Evolutionary conservation across 2,888 invertebrate genomes (phyloP).

Genomic region (Syritta pipiens): DNA sequence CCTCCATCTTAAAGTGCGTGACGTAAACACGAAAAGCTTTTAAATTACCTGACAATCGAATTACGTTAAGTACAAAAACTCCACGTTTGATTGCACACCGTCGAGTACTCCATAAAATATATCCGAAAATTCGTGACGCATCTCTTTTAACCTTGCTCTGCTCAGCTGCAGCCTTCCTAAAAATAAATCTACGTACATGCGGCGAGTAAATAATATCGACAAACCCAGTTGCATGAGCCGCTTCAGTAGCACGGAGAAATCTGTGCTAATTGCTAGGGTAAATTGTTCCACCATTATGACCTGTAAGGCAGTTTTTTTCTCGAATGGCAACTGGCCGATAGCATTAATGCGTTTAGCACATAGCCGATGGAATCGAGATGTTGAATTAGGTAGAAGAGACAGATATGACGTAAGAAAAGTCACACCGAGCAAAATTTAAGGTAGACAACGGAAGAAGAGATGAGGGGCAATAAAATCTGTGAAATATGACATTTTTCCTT

Average conservation of each 20-base stretch:
- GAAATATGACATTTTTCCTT: constrained; percentile 43
- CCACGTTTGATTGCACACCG: background rate
- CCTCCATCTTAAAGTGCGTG: constrained; percentile 14
- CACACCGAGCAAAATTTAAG: constrained; percentile 18
- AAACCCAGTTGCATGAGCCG: constrained; percentile 25
- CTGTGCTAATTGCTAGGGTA: constrained; percentile 44
- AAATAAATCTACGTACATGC: too few species aligned
- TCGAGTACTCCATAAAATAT: background rate
- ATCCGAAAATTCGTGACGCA: constrained; percentile 25
- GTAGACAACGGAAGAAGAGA: constrained; percentile 27
- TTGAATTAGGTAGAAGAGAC: constrained; percentile 24
- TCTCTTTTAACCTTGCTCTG: background rate
- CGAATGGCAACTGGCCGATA: constrained; percentile 21
- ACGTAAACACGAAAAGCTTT: constrained; percentile 7
- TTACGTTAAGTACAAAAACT: background rate
- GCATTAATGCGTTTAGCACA: constrained; percentile 42
- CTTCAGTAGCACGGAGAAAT: constrained; percentile 34
- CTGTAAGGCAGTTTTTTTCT: background rate
- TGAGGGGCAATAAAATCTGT: constrained; percentile 42
- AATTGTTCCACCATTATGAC: constrained; percentile 34
- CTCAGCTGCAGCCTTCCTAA: too few species aligned
- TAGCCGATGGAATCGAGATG: constrained; percentile 10
- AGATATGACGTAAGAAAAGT: constrained; percentile 19
- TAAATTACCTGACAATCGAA: background rate
- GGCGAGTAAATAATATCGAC: too few species aligned